These are phyloP conservation scores for Bombylius major DNA, from an alignment of 2,888 invertebrate species.

Conservation along the genomic window DNA sequence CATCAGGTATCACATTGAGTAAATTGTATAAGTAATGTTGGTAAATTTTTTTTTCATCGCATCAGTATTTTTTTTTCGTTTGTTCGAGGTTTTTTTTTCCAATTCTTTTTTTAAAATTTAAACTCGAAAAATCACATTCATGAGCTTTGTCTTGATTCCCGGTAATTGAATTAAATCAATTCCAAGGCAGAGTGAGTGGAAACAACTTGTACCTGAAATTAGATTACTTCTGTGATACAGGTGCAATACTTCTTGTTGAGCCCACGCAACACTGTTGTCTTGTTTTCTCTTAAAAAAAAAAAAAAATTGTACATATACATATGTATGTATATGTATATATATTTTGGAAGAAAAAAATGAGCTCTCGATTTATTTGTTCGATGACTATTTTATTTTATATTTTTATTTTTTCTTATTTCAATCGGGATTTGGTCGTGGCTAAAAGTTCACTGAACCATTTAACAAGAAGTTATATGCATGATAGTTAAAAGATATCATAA, in stretches of 20 bases:
- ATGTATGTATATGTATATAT: constrained; percentile 2
- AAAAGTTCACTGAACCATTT: constrained; percentile 3
- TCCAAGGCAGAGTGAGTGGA: constrained; percentile 19
- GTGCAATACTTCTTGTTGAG: constrained; percentile 20
- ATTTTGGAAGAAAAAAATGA: constrained; percentile 11
- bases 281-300: constrained; percentile 7
- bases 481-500: too few species aligned
- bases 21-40: not conserved
- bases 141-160: constrained; percentile 12
- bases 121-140: constrained; percentile 5
- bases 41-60: not conserved
- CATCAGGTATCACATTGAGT: constrained; percentile 4
- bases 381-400: not conserved
- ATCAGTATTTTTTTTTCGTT: too few species aligned
- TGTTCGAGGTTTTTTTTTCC: not conserved
- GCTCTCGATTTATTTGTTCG: constrained; percentile 19
- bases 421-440: constrained; percentile 1
- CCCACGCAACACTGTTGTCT: constrained; percentile 18
- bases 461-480: not conserved
- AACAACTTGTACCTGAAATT: constrained; percentile 22
- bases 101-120: not conserved
- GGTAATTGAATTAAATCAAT: constrained; percentile 23
- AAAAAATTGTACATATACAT: not conserved
- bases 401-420: not conserved
- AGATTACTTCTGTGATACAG: constrained; percentile 22